These are phyloP conservation scores for Diplazon laetatorius DNA, from an alignment of 2,888 invertebrate species.

Conservation along the genomic window DNA sequence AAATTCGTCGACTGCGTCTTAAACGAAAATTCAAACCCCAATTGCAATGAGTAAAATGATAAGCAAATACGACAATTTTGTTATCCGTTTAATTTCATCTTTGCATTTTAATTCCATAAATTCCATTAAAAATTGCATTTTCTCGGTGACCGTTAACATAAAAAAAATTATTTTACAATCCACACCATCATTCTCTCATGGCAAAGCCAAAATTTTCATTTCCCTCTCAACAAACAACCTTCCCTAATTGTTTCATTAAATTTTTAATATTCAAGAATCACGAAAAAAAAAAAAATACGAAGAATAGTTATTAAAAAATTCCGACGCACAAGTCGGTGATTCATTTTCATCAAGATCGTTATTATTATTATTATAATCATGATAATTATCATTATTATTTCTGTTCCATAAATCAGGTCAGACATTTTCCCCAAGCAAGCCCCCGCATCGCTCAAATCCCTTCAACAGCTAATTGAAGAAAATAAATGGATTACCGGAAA, in stretches of 20 bases:
- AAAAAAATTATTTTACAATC: too few relatives aligned
- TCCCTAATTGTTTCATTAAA: too few relatives aligned
- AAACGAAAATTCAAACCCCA: background rate
- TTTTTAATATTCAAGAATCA: too few relatives aligned
- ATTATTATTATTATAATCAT: too few relatives aligned
- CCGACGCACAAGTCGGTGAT: background rate
- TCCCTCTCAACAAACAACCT: too few relatives aligned
- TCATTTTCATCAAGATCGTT: too few relatives aligned
- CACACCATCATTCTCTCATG: too few relatives aligned
- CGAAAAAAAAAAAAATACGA: too few relatives aligned
- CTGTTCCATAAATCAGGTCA: slow-evolving; percentile 2
- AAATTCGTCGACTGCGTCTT: slow-evolving; percentile 2
- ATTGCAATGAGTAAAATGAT: background rate
- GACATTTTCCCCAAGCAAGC: background rate
- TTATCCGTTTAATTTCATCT: background rate
- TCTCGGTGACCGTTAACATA: too few relatives aligned
- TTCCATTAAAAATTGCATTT: too few relatives aligned
- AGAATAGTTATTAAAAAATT: background rate
- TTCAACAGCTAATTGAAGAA: slow-evolving; percentile 6
- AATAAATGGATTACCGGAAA: slow-evolving; percentile 18
- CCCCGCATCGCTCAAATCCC: background rate
- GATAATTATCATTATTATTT: too few relatives aligned
- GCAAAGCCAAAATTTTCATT: too few relatives aligned
- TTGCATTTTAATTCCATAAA: background rate
- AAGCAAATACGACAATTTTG: background rate